Conservation (phyloP, 2,797 vertebrate species). For the Loriculus beryllinus region DNA sequence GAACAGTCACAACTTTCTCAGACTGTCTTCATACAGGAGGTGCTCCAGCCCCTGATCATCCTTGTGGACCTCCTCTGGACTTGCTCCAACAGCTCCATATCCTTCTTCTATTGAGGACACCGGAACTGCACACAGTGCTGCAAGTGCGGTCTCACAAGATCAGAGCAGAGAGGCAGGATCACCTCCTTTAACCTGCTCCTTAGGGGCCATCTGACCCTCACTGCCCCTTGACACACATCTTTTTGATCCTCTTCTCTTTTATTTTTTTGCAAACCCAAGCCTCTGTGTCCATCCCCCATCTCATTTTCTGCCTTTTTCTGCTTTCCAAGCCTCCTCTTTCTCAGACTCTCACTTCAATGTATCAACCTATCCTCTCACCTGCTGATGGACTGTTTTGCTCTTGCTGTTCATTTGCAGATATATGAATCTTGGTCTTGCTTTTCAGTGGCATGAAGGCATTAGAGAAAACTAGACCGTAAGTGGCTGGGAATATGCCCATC, state of each 20-base stretch:
- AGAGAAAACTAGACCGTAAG: neutral
- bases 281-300: neutral
- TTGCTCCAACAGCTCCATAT: neutral
- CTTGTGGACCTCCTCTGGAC: neutral
- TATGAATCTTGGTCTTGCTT: neutral
- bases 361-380: constrained; percentile 3
- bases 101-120: neutral
- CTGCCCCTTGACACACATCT: neutral
- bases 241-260: neutral
- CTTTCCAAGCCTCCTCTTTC: neutral
- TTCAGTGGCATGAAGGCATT: neutral
- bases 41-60: neutral
- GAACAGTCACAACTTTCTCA: neutral
- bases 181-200: neutral
- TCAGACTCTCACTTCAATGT: neutral
- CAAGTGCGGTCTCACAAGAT: neutral
- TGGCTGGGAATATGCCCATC: neutral
- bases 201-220: neutral
- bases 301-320: neutral
- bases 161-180: neutral
- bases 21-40: neutral
- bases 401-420: neutral
- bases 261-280: neutral
- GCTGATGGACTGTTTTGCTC: neutral
- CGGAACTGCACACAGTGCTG: neutral